phyloP scores from a whole-genome alignment of 2,888 invertebrate species.

The Pachydiplax longipennis region DNA sequence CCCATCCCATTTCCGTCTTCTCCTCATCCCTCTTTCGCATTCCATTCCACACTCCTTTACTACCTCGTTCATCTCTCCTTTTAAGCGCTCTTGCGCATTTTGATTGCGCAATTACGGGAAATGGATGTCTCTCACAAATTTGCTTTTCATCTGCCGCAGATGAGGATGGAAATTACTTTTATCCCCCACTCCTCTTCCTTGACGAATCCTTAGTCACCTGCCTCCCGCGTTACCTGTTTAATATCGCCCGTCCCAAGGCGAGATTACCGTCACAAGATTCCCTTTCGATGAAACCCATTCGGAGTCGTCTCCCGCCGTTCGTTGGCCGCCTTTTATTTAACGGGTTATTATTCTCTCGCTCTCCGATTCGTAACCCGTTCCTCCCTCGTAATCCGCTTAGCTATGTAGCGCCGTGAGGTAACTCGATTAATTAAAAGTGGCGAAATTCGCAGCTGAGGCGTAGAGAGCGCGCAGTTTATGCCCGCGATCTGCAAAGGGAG shows the following conservation, averaged over 20 bases:
- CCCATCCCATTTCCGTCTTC: background rate
- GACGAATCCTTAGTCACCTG: background rate
- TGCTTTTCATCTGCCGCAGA: background rate
- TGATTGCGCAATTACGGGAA: background rate
- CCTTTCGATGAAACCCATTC: background rate
- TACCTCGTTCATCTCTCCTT: background rate
- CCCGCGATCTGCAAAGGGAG: no score
- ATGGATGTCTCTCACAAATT: background rate
- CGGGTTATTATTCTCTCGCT: no score
- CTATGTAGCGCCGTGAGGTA: no score
- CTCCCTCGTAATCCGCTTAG: no score
- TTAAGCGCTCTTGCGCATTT: background rate
- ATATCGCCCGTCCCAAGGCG: background rate
- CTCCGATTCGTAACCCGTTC: no score
- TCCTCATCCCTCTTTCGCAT: background rate
- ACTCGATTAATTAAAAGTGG: no score
- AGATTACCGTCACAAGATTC: background rate
- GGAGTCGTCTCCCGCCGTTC: background rate
- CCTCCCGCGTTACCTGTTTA: background rate
- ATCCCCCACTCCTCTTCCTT: background rate
- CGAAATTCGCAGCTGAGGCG: no score
- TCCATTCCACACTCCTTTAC: background rate
- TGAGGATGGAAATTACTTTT: background rate
- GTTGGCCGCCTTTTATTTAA: no score
- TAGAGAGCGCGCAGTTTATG: no score